phyloP scores from a whole-genome alignment of 2,113 vertebrate genomes.

The Formicarius rufipectus region DNA sequence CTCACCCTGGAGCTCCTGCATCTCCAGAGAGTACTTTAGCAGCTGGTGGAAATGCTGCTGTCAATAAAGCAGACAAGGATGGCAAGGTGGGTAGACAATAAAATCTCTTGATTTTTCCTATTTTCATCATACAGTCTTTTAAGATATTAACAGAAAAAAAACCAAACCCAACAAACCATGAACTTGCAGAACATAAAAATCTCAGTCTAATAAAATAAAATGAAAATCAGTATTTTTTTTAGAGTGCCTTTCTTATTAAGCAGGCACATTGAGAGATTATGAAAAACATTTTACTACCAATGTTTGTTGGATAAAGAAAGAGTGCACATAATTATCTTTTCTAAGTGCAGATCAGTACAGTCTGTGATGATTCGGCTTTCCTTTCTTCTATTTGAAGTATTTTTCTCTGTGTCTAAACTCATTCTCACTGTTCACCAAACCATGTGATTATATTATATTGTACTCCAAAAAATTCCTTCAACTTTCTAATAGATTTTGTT shows the following conservation, averaged over 20 bases:
- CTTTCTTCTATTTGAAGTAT: not conserved
- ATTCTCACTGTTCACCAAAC: not conserved
- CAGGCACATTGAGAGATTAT: not conserved
- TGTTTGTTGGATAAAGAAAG: not conserved
- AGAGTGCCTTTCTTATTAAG: not conserved
- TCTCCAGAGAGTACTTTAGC: conserved; percentile 72
- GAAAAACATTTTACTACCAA: not conserved
- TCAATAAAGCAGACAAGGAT: conserved; percentile 87
- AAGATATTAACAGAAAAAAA: not conserved
- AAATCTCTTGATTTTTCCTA: not conserved
- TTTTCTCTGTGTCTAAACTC: not conserved
- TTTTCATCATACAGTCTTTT: not conserved
- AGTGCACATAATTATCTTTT: not conserved
- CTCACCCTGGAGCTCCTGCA: conserved; percentile 71
- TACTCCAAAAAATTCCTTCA: not conserved
- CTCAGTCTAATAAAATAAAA: conserved; percentile 12
- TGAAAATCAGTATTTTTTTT: conserved; percentile 15
- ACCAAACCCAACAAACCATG: not conserved
- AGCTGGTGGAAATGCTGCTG: conserved; percentile 67
- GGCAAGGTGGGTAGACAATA: conserved; percentile 79
- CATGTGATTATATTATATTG: not conserved
- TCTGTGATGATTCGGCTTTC: not conserved
- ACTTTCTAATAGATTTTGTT: not conserved
- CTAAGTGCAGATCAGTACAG: not conserved
- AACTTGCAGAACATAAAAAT: conserved; percentile 23